Base-by-base conservation (phyloP, 2,888 invertebrate species). In the Acanthosepion pharaonis region DNA sequence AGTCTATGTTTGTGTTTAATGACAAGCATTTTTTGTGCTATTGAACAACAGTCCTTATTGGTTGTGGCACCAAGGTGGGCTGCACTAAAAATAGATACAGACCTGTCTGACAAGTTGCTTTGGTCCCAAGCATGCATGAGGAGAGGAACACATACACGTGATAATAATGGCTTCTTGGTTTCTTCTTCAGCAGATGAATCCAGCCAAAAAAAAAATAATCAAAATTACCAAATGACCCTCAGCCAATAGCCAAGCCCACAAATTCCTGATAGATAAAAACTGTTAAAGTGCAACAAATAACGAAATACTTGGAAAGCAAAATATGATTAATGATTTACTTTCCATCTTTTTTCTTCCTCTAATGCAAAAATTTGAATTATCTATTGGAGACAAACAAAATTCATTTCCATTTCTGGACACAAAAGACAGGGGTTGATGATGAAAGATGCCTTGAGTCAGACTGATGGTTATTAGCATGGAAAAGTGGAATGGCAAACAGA, bases 101-200 rank as follows among this genome's bases (percentile, higher is more conserved):
- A 78, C 78, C 78, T 78, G 78, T 78, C n/a, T 78, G 78, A 78
- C 78, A 78, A 78, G 78, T 78, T 78, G 78, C 9, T n/a, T n/a
- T 78, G 78, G n/a, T n/a, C 78, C 78, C 8, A 78, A 15, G 78
- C 78, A 78, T 78, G n/a, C n/a, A 78, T n/a, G 78, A 9, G n/a
- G n/a, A n/a, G 9, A 15, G 78, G 78, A 5, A 42, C 42, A 42
- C 42, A 42, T 42, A 42, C 42, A 42, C 3, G 42, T 42, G 42
- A 42, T 3, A 42, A 42, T 42, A 42, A 42, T 42, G 42, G 42
- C 42, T 42, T 42, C 42, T 42, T 42, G 42, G 42, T 42, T 42
- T 42, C 42, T 42, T 42, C 8, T 28, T 64, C n/a, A 78, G 11
- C n/a, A 78, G 78, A 78, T 78, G n/a, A 78, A 78, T 78, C 78